A percentile compares a stretch with the other conserved stretches of the same genome.
phyloP scores from a whole-genome alignment of 2,888 invertebrate genomes.

The Fabriciana adippe region DNA sequence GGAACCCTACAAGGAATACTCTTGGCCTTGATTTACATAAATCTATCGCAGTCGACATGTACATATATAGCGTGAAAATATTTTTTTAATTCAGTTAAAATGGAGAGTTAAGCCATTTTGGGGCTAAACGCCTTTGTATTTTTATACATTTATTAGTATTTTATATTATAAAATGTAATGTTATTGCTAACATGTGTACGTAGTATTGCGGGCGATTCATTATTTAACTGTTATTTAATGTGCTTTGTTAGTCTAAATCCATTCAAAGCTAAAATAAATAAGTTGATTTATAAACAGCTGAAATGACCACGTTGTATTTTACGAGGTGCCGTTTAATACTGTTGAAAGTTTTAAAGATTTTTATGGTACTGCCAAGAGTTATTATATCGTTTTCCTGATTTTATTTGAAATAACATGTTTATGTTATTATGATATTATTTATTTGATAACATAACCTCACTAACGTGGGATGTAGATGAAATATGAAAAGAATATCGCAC shows the following conservation, averaged over 20 bases:
- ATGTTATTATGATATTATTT: not conserved
- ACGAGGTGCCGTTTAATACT: constrained; percentile 18
- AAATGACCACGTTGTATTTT: constrained; percentile 24
- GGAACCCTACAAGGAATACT: too few relatives aligned
- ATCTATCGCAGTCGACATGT: too few relatives aligned
- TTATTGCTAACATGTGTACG: too few relatives aligned
- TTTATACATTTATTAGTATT: too few relatives aligned
- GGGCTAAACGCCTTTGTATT: too few relatives aligned
- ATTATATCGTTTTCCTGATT: constrained; percentile 3
- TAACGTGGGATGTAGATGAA: too few relatives aligned
- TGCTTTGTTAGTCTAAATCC: not conserved
- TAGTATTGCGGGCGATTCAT: not conserved
- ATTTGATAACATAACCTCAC: not conserved
- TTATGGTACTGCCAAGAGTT: constrained; percentile 4
- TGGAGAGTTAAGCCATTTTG: too few relatives aligned
- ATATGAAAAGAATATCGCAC: too few relatives aligned
- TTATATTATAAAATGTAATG: too few relatives aligned
- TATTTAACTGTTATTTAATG: constrained; percentile 1
- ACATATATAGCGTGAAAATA: too few relatives aligned
- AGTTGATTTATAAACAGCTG: not conserved
- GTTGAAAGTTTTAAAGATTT: constrained; percentile 17
- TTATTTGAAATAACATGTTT: constrained; percentile 1
- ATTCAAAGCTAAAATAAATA: constrained; percentile 10
- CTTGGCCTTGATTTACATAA: too few relatives aligned
- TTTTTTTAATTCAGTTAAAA: too few relatives aligned